phyloP scores from a whole-genome alignment of 2,797 vertebrate genomes.

The Anguilla obscura region DNA sequence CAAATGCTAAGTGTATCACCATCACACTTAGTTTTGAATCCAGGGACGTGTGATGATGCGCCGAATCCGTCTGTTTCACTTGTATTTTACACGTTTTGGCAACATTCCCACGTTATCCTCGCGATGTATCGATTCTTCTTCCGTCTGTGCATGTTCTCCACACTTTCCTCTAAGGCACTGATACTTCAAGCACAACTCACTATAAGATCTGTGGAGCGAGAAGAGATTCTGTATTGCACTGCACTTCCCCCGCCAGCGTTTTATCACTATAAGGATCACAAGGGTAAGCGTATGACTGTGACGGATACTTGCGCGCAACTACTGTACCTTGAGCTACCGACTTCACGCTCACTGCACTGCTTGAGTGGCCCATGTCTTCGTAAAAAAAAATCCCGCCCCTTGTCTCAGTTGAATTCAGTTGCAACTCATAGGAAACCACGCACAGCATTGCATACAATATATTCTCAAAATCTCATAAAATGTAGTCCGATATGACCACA shows the following conservation, averaged over 20 bases:
- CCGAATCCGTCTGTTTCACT: not conserved
- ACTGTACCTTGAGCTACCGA: not conserved
- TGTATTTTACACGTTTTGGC: not conserved
- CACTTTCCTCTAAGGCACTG: not conserved
- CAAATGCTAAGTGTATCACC: not conserved
- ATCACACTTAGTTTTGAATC: not conserved
- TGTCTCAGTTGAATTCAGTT: slow-evolving; percentile 52
- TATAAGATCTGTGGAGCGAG: not conserved
- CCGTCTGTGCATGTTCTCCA: not conserved
- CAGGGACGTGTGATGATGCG: not conserved
- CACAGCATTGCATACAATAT: not conserved
- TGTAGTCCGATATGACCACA: not conserved
- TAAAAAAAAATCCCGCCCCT: slow-evolving; percentile 38
- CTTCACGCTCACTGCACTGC: not conserved
- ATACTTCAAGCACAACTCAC: not conserved
- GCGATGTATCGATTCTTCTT: not conserved
- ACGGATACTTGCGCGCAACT: not conserved
- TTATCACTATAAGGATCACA: not conserved
- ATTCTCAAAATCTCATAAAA: not conserved
- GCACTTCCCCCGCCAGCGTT: not conserved
- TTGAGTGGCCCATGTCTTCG: not conserved
- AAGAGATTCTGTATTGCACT: not conserved
- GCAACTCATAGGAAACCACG: slow-evolving; percentile 8
- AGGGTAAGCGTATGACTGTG: not conserved
- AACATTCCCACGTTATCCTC: not conserved